Percentiles rank a stretch among this genome's conserved stretches.
phyloP scores from a whole-genome alignment of 2,888 invertebrate species.

The Protodeltote pygarga region DNA sequence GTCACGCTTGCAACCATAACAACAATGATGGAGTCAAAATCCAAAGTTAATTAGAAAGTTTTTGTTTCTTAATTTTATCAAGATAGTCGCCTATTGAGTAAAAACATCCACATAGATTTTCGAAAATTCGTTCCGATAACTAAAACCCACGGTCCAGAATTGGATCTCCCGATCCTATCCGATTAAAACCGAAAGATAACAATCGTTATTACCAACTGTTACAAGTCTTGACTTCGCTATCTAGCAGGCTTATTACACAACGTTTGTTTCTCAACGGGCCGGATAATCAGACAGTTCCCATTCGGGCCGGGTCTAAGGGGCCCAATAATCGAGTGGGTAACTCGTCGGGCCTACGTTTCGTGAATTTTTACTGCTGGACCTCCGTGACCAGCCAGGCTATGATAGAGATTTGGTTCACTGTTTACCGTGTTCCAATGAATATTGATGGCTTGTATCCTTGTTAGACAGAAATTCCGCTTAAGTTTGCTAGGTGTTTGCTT shows the following conservation, averaged over 20 bases:
- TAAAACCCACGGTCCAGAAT: conserved; percentile 2
- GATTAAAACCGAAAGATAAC: conserved; percentile 41
- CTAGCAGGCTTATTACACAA: conserved; percentile 40
- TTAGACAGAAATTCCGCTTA: conserved; percentile 13
- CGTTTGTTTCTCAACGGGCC: conserved; percentile 30
- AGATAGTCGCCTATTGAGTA: no score
- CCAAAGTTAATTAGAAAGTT: no score
- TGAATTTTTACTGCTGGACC: conserved; percentile 72
- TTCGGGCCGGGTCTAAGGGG: conserved; percentile 57
- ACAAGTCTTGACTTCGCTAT: conserved; percentile 28
- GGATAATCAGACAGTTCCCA: conserved; percentile 63
- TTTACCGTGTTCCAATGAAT: conserved; percentile 35
- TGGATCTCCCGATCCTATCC: conserved; percentile 13
- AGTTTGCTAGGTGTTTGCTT: not conserved
- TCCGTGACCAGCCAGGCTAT: conserved; percentile 38
- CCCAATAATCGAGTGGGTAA: conserved; percentile 66
- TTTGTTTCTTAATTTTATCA: no score
- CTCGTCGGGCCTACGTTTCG: conserved; percentile 65
- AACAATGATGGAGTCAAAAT: no score
- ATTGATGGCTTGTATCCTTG: conserved; percentile 39
- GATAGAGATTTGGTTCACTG: conserved; percentile 34
- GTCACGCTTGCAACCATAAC: no score
- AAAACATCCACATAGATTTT: no score
- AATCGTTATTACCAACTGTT: conserved; percentile 39
- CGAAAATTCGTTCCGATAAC: no score